These are phyloP conservation scores for crab-eating macaque (Macaca fascicularis) DNA, from an alignment of 2,113 vertebrate species.

Conservation along the genomic window T2T-MFA8v1.1 NC_088381.1:57871001-57871500, in stretches of 20 bases:
- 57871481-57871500: background rate
- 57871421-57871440: background rate
- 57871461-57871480: background rate
- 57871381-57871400: background rate
- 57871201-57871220: slow-evolving; percentile 55
- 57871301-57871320: slow-evolving; percentile 60
- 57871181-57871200: slow-evolving; percentile 49
- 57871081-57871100: background rate
- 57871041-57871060: background rate
- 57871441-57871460: background rate
- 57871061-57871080: background rate
- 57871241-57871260: slow-evolving; percentile 53
- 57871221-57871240: slow-evolving; percentile 30
- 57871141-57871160: background rate
- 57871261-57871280: slow-evolving; percentile 45
- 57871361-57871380: background rate
- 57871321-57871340: background rate
- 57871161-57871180: slow-evolving; percentile 57
- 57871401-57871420: background rate
- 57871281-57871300: slow-evolving; percentile 39
- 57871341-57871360: background rate
- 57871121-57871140: slow-evolving; percentile 47
- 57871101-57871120: background rate
- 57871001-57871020: fast-evolving
- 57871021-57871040: no score